A percentile compares a stretch with the other conserved stretches of the same genome.
Evolutionary conservation across 2,888 invertebrate species (phyloP).

Genomic region (Sminthurinus aureus): DNA sequence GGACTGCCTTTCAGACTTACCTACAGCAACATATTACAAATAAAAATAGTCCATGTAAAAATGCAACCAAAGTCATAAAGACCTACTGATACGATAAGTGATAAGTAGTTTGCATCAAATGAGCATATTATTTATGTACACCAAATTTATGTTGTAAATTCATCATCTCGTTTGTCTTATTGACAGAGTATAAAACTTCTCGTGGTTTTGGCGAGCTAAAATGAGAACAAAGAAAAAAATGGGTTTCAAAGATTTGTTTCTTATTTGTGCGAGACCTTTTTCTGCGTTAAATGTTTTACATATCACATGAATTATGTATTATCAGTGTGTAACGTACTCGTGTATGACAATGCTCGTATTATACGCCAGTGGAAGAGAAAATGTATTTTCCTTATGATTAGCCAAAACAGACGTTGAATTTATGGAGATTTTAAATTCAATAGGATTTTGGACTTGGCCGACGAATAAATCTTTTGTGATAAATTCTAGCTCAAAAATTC

Average conservation of each 20-base stretch:
- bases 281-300: no score
- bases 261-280: background rate
- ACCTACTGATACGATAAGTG: background rate
- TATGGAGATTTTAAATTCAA: background rate
- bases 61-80: background rate
- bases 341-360: background rate
- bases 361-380: background rate
- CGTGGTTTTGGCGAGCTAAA: background rate
- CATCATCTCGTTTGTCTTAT: background rate
- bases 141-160: background rate
- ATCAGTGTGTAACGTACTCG: background rate
- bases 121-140: background rate
- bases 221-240: background rate
- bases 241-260: background rate
- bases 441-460: background rate
- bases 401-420: background rate
- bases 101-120: background rate
- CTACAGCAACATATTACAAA: background rate
- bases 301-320: background rate
- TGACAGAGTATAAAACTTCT: background rate
- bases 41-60: background rate
- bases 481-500: background rate
- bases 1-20: constrained; percentile 1
- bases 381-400: background rate
- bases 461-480: background rate